Conservation (phyloP, 2,888 invertebrate genomes). For the Cephus rjabovi region DNA sequence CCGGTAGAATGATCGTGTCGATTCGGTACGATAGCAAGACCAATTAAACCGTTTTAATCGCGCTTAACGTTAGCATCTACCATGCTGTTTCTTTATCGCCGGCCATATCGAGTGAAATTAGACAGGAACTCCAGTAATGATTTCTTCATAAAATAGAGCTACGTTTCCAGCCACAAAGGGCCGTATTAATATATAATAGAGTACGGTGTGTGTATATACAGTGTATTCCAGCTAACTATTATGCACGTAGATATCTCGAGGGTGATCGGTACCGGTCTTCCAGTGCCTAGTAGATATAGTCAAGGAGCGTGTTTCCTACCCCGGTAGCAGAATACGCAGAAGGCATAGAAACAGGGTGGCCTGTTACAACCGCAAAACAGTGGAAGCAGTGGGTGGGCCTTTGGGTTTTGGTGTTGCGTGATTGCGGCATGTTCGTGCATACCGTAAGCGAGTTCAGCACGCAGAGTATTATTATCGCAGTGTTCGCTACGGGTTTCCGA, state of each 20-base stretch:
- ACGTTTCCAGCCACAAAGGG: background rate
- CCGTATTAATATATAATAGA: background rate
- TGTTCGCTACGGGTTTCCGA: conserved; percentile 3
- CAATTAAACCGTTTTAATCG: background rate
- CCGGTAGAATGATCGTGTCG: background rate
- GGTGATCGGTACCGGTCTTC: background rate
- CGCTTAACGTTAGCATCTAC: background rate
- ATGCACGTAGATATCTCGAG: background rate
- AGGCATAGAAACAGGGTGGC: background rate
- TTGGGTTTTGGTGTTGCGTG: conserved; percentile 1
- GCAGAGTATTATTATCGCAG: conserved; percentile 28
- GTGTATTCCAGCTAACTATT: background rate
- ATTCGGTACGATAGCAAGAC: background rate
- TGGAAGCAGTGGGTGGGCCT: background rate
- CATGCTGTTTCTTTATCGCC: background rate
- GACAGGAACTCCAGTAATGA: background rate
- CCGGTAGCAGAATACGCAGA: background rate
- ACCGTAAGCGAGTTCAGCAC: conserved; percentile 34
- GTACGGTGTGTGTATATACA: background rate
- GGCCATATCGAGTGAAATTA: background rate
- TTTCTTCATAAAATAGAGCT: background rate
- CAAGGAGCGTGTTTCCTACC: background rate
- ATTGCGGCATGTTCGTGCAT: conserved; percentile 40
- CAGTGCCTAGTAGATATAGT: background rate
- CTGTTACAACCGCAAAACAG: background rate